Evolutionary conservation across 2,113 vertebrate genomes (phyloP), one percentile per base, ranked within the genome.

Genomic region (Gracilinanus agilis): DNA sequence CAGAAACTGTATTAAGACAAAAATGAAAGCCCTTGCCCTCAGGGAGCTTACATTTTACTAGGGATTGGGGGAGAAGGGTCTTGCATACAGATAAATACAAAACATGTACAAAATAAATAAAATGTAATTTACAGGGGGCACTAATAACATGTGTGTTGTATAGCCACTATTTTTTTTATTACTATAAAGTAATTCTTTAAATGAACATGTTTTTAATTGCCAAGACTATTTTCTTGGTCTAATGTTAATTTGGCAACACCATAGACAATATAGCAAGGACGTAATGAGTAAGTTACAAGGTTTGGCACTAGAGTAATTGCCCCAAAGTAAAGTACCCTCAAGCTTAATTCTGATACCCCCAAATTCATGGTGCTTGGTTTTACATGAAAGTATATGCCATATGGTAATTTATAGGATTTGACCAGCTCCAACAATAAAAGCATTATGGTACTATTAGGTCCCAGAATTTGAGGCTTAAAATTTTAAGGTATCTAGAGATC

Each of bases 171-270:
- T 92, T 67, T 95, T 92, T 95, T 61, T 44, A 23, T 93, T 94
- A 19, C 19, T 93, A 24, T 88, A 90, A 93, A 56, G 55, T 13
- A 90, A 88, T 90, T 95, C 34, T 89, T 94, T 40, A 90, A 44
- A 55, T 54, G 93, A 93, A 6, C 40, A 91, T 89, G 11, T 95
- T 96, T 96, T 34, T 92, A 44, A 24, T 90, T 23, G 89, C 94
- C 54, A 44, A 49, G 90, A 93, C 75, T 91, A 61, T 93, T 95
- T 95, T 93, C 44, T 91, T 92, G n/a, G 21, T 94, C n/a, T 90
- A 92, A 92, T 95, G 88, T 55, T 96, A 53, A 10, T 90, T 2
- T 92, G 93, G 53, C 75, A 94, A 89, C 95, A 90, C 24, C 55
- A 90, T 54, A 92, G 10, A 40, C 55, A 90, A 61, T 91, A n/a